These are phyloP conservation scores for Melinopterus prodromus DNA, from an alignment of 2,888 invertebrate genomes.

Conservation along the genomic window DNA sequence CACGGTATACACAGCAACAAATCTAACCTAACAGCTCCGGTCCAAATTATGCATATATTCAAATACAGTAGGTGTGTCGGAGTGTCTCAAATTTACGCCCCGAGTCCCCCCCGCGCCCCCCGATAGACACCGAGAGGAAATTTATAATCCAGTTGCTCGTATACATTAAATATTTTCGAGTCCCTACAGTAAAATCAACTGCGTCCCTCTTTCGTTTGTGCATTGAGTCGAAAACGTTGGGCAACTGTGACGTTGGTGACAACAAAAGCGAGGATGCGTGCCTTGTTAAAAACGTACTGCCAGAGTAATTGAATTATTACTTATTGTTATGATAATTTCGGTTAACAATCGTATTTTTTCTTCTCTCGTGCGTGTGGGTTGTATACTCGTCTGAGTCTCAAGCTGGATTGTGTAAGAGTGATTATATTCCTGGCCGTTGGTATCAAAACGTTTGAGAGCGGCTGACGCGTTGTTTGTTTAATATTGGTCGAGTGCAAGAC, in stretches of 20 bases:
- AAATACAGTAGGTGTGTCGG: neutral
- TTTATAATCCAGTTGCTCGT: neutral
- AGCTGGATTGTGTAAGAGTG: neutral
- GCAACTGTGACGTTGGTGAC: neutral
- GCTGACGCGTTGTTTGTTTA: neutral
- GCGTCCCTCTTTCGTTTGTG: neutral
- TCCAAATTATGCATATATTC: neutral
- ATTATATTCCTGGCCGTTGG: neutral
- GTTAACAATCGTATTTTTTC: conserved; percentile 27
- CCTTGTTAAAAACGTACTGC: conserved; percentile 16
- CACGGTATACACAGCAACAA: neutral
- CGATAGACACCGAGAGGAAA: neutral
- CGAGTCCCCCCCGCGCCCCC: neutral
- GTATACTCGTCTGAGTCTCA: neutral
- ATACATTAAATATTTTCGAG: neutral
- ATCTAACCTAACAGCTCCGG: neutral
- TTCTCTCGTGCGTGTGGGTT: conserved; percentile 8
- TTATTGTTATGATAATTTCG: conserved; percentile 36
- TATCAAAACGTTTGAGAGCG: neutral
- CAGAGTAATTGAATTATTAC: conserved; percentile 34
- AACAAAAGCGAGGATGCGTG: neutral
- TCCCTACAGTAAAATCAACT: neutral
- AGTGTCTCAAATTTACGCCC: conserved; percentile 4
- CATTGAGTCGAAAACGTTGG: neutral
- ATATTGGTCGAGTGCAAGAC: neutral